Percentiles rank a stretch among this genome's conserved stretches.
Evolutionary conservation across 2,888 invertebrate species (phyloP).

Genomic region (Phengaris alcon): DNA sequence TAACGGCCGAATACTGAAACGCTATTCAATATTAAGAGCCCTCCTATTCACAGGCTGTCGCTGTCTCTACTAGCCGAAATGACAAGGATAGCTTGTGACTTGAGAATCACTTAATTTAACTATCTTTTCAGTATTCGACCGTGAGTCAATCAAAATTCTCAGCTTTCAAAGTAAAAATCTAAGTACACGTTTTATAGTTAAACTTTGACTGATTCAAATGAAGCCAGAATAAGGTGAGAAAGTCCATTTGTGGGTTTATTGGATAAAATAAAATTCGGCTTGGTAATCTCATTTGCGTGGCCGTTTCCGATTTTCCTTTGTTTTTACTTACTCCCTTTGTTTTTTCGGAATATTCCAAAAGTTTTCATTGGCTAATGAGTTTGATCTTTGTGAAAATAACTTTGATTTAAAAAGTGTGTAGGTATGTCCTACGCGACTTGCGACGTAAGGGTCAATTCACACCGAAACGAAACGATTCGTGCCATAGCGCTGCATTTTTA

Average conservation of each 20-base stretch:
- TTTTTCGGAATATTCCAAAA: not conserved
- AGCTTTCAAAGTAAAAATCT: not conserved
- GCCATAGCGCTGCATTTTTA: too few species aligned
- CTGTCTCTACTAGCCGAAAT: too few species aligned
- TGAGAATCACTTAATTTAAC: too few species aligned
- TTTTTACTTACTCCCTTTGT: slow-evolving; percentile 3
- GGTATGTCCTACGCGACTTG: too few species aligned
- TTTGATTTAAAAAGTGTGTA: not conserved
- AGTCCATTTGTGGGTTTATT: slow-evolving; percentile 17
- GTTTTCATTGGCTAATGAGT: not conserved
- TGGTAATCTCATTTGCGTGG: slow-evolving; percentile 22
- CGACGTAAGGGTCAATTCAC: too few species aligned
- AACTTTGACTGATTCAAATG: slow-evolving; percentile 6
- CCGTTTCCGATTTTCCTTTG: slow-evolving; percentile 1
- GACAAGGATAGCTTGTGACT: too few species aligned
- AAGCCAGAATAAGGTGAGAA: not conserved
- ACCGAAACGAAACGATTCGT: too few species aligned
- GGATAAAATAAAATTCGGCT: slow-evolving; percentile 18
- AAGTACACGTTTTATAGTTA: slow-evolving; percentile 3
- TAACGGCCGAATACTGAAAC: too few species aligned
- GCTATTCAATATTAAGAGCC: too few species aligned
- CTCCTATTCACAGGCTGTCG: too few species aligned
- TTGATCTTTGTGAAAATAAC: not conserved
- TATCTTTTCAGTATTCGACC: too few species aligned
- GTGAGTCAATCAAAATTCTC: not conserved